Conservation (phyloP, 1,140 invertebrate genomes). For the Drosophila lacertosa region DNA sequence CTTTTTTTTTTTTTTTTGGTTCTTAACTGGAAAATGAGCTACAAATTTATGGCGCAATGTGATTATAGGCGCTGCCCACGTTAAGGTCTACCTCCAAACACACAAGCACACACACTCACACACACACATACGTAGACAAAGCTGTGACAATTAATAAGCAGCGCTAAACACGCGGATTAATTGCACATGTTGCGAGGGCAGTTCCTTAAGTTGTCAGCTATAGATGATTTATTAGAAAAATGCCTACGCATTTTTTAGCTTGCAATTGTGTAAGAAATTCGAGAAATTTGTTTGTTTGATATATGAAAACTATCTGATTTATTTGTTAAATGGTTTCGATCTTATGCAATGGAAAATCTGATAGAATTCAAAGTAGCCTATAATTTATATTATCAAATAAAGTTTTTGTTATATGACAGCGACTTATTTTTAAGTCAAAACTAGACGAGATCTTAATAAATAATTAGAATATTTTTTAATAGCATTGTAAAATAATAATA, state of each 20-base stretch:
- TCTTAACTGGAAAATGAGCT: constrained; percentile 38
- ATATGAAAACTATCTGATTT: too few relatives aligned
- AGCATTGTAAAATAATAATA: neutral
- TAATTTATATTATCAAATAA: too few relatives aligned
- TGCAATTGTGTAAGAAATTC: neutral
- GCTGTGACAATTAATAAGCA: constrained; percentile 79
- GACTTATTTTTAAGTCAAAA: too few relatives aligned
- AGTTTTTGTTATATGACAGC: too few relatives aligned
- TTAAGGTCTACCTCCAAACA: constrained; percentile 3
- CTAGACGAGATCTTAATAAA: neutral
- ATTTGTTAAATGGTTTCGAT: too few relatives aligned
- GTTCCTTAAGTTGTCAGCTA: constrained; percentile 16
- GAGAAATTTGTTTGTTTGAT: neutral
- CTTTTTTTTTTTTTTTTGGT: constrained; percentile 3
- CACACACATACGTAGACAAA: constrained; percentile 13
- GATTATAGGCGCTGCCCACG: constrained; percentile 28
- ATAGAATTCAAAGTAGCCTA: too few relatives aligned
- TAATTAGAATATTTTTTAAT: constrained; percentile 3
- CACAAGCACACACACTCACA: neutral
- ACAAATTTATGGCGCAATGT: constrained; percentile 55
- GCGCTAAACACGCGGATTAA: constrained; percentile 76
- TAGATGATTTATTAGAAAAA: constrained; percentile 9
- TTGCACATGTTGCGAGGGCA: constrained; percentile 75
- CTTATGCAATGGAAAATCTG: too few relatives aligned
- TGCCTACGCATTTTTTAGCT: neutral